Percentiles rank a stretch among this genome's conserved stretches.
Conservation (phyloP, 2,113 vertebrate species). For the Lasiurus borealis region DNA sequence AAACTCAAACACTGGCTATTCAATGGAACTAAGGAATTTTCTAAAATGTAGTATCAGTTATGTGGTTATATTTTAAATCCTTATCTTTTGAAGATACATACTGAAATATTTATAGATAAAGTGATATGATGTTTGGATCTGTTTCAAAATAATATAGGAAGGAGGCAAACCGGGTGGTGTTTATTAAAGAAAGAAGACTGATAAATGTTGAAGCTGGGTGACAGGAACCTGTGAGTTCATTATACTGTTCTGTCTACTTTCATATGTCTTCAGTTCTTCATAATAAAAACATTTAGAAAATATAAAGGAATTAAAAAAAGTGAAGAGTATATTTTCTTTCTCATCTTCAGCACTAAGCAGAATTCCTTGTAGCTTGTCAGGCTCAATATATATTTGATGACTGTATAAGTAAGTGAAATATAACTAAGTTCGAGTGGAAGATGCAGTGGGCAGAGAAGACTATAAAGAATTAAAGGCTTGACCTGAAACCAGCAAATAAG, state of each 20-base stretch:
- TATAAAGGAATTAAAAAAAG: neutral
- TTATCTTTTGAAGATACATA: neutral
- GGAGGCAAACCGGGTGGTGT: neutral
- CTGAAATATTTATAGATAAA: slow-evolving; percentile 11
- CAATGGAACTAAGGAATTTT: neutral
- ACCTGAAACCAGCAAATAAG: neutral
- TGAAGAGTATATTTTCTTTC: neutral
- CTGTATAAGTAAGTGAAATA: neutral
- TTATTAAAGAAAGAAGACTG: neutral
- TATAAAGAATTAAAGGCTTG: neutral
- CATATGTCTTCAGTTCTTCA: neutral
- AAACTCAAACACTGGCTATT: neutral
- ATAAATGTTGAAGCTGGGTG: neutral
- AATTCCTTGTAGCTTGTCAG: neutral
- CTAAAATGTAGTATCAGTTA: neutral
- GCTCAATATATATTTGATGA: neutral
- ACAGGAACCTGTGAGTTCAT: neutral
- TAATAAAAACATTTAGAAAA: neutral
- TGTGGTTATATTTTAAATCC: neutral
- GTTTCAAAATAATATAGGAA: neutral
- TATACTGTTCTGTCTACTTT: neutral
- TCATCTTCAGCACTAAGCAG: neutral
- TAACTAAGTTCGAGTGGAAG: neutral
- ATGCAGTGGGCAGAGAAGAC: neutral
- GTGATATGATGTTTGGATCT: neutral